These are phyloP conservation scores for Encarsia formosa DNA, from an alignment of 2,888 invertebrate genomes.

Conservation along the genomic window DNA sequence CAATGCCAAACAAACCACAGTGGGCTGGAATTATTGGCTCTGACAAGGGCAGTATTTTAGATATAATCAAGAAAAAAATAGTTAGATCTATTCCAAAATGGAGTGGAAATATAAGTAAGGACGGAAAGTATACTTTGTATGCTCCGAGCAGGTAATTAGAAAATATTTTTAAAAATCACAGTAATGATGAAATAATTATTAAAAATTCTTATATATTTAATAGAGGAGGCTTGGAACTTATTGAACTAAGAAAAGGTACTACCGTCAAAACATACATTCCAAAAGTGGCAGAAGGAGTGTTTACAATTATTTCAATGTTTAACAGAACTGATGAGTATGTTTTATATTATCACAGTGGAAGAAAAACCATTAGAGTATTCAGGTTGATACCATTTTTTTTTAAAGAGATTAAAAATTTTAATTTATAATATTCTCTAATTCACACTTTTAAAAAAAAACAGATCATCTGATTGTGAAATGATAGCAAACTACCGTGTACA, in stretches of 20 bases:
- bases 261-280: slow-evolving; percentile 88
- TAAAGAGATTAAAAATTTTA: neutral
- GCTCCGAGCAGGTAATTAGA: slow-evolving; percentile 69
- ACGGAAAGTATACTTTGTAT: slow-evolving; percentile 86
- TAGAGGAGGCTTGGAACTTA: slow-evolving; percentile 88
- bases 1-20: slow-evolving; percentile 79
- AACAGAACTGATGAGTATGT: slow-evolving; percentile 93
- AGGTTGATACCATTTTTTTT: slow-evolving; percentile 55
- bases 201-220: slow-evolving; percentile 5
- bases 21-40: slow-evolving; percentile 85
- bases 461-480: slow-evolving; percentile 82
- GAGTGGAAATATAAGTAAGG: slow-evolving; percentile 84
- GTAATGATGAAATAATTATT: slow-evolving; percentile 39
- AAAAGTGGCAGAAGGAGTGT: slow-evolving; percentile 94
- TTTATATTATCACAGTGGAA: slow-evolving; percentile 93
- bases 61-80: slow-evolving; percentile 83
- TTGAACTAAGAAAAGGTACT: slow-evolving; percentile 86
- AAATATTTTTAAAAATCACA: slow-evolving; percentile 3
- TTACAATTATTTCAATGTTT: slow-evolving; percentile 91
- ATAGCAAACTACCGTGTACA: slow-evolving; percentile 91
- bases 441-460: slow-evolving; percentile 40
- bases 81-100: slow-evolving; percentile 85
- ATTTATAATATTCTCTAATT: neutral
- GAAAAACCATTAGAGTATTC: slow-evolving; percentile 90
- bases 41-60: slow-evolving; percentile 86